Conservation (phyloP, 2,113 vertebrate species). For the Mastomys natalensis region DNA sequence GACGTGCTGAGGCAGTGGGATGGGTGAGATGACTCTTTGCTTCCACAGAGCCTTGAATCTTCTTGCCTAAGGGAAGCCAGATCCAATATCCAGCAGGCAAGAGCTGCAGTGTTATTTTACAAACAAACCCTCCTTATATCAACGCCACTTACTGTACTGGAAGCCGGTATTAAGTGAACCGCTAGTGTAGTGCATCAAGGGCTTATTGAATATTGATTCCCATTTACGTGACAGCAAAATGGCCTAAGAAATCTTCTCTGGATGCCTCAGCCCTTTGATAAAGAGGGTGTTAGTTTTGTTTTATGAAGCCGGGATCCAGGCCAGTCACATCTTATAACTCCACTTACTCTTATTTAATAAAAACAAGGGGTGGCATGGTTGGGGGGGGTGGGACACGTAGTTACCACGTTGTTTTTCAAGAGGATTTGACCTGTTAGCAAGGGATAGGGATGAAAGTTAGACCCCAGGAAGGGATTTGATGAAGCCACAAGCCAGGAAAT, state of each 20-base stretch:
- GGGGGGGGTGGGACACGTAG: neutral
- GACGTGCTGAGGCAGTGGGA: neutral
- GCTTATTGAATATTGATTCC: slow-evolving; percentile 86
- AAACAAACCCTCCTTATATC: slow-evolving; percentile 79
- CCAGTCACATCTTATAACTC: slow-evolving; percentile 85
- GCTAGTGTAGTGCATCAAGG: slow-evolving; percentile 82
- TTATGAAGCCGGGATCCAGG: slow-evolving; percentile 83
- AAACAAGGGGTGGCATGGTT: slow-evolving; percentile 77
- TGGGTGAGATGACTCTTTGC: slow-evolving; percentile 45
- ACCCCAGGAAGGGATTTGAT: slow-evolving; percentile 70
- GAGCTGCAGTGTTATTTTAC: slow-evolving; percentile 76
- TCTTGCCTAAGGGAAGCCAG: slow-evolving; percentile 70
- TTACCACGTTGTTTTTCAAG: slow-evolving; percentile 73
- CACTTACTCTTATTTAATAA: slow-evolving; percentile 86
- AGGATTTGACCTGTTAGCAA: slow-evolving; percentile 76
- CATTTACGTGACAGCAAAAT: slow-evolving; percentile 85
- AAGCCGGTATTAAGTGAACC: slow-evolving; percentile 81
- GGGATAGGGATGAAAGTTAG: slow-evolving; percentile 81
- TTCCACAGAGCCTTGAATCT: slow-evolving; percentile 64
- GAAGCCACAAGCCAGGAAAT: slow-evolving; percentile 40
- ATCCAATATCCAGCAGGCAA: slow-evolving; percentile 69
- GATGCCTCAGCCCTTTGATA: slow-evolving; percentile 82
- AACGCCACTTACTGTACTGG: slow-evolving; percentile 83
- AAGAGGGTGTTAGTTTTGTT: slow-evolving; percentile 85
- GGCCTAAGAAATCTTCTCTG: slow-evolving; percentile 84